phyloP scores from a whole-genome alignment of 2,113 vertebrate genomes.

The Pseudopipra pipra region DNA sequence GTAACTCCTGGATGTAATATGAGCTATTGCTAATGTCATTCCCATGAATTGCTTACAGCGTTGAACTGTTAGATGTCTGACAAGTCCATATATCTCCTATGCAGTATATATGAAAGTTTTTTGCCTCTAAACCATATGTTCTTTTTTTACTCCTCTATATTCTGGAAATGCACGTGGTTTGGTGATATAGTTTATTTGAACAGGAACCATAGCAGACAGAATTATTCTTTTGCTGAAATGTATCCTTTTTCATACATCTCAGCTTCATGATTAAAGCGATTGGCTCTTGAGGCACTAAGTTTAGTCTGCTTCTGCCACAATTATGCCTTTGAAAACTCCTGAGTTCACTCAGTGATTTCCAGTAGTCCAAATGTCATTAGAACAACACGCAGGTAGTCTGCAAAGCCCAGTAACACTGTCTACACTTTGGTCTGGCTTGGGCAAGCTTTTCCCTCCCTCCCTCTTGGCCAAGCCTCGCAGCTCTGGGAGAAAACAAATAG shows the following conservation, averaged over 20 bases:
- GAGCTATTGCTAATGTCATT: constrained; percentile 44
- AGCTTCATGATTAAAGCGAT: constrained; percentile 54
- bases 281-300: constrained; percentile 56
- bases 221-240: constrained; percentile 70
- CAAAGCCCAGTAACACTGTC: constrained; percentile 63
- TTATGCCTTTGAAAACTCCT: constrained; percentile 64
- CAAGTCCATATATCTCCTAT: constrained; percentile 69
- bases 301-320: constrained; percentile 68
- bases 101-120: constrained; percentile 57
- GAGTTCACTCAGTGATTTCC: constrained; percentile 49
- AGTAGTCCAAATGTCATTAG: constrained; percentile 74
- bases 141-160: constrained; percentile 22
- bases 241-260: constrained; percentile 65
- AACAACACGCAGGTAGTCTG: constrained; percentile 71
- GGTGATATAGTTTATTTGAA: constrained; percentile 73
- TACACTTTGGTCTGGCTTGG: constrained; percentile 47
- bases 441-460: constrained; percentile 16
- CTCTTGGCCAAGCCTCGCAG: constrained; percentile 17
- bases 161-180: constrained; percentile 60
- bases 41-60: constrained; percentile 65
- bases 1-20: constrained; percentile 56
- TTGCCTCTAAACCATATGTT: constrained; percentile 56
- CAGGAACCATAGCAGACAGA: constrained; percentile 71
- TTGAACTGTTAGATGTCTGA: constrained; percentile 67
- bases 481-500: constrained; percentile 75